Evolutionary conservation across 2,113 vertebrate genomes (phyloP).

Genomic region (Acanthochromis polyacanthus): DNA sequence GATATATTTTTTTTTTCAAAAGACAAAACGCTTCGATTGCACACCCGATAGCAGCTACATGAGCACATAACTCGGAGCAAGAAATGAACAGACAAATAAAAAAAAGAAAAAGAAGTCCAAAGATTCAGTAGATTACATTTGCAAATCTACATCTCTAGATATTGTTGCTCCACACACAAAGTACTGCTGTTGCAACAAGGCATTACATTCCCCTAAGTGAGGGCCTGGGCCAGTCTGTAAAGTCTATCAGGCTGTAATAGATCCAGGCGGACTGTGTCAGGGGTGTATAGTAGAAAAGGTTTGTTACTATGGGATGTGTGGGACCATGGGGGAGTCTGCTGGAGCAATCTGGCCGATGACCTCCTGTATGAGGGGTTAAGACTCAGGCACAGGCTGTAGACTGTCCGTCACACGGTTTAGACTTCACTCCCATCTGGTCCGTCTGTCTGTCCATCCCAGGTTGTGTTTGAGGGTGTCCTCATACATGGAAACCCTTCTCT

Average conservation of each 20-base stretch:
- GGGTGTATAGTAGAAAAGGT: slow-evolving; percentile 71
- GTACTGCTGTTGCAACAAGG: slow-evolving; percentile 80
- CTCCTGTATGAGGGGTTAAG: slow-evolving; percentile 76
- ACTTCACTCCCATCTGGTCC: slow-evolving; percentile 68
- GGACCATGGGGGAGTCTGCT: slow-evolving; percentile 61
- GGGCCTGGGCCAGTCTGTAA: slow-evolving; percentile 67
- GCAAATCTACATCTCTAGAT: slow-evolving; percentile 88
- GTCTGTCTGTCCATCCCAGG: slow-evolving; percentile 52
- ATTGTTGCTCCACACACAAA: slow-evolving; percentile 81
- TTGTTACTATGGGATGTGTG: slow-evolving; percentile 54
- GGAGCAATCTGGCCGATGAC: slow-evolving; percentile 50
- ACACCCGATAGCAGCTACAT: slow-evolving; percentile 91
- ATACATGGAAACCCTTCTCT: slow-evolving; percentile 98
- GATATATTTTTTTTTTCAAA: slow-evolving; percentile 47
- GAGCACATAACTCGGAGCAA: slow-evolving; percentile 88
- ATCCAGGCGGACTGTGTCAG: slow-evolving; percentile 58
- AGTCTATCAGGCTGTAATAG: slow-evolving; percentile 61
- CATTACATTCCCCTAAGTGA: slow-evolving; percentile 81
- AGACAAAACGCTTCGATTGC: slow-evolving; percentile 83
- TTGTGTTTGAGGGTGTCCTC: slow-evolving; percentile 80
- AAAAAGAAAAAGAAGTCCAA: slow-evolving; percentile 23
- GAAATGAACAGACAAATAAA: slow-evolving; percentile 46
- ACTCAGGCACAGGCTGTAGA: slow-evolving; percentile 91
- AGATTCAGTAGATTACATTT: slow-evolving; percentile 85
- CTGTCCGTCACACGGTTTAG: slow-evolving; percentile 73